Evolutionary conservation across 2,797 vertebrate species (phyloP).

Genomic region (Sciurus vulgaris): DNA sequence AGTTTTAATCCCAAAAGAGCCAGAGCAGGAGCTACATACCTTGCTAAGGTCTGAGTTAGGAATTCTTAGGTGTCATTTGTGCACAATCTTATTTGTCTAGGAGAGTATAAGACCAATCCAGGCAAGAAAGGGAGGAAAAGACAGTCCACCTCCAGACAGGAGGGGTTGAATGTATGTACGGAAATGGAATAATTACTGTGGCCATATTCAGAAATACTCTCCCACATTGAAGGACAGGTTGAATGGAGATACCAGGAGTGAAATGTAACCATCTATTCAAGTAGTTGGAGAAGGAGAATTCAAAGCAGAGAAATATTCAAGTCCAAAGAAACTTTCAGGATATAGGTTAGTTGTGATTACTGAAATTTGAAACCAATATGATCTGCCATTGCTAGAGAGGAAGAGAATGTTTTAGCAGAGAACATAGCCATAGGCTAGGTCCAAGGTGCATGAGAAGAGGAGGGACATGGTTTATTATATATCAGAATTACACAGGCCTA

Average conservation of each 20-base stretch:
- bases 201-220: neutral
- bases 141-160: neutral
- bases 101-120: neutral
- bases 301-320: neutral
- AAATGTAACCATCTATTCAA: neutral
- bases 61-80: neutral
- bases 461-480: neutral
- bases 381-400: too few relatives aligned
- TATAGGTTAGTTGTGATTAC: neutral
- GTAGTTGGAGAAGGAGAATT: neutral
- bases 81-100: neutral
- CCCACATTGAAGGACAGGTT: neutral
- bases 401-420: neutral
- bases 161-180: neutral
- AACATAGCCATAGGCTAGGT: neutral
- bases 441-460: fast-evolving
- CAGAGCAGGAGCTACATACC: neutral
- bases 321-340: neutral
- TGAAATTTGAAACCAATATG: neutral
- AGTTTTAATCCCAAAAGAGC: neutral
- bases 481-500: neutral
- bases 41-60: neutral
- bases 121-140: neutral
- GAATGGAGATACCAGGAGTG: neutral
- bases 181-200: neutral